Conservation (phyloP, 2,113 vertebrate species). For the Larimichthys crocea region DNA sequence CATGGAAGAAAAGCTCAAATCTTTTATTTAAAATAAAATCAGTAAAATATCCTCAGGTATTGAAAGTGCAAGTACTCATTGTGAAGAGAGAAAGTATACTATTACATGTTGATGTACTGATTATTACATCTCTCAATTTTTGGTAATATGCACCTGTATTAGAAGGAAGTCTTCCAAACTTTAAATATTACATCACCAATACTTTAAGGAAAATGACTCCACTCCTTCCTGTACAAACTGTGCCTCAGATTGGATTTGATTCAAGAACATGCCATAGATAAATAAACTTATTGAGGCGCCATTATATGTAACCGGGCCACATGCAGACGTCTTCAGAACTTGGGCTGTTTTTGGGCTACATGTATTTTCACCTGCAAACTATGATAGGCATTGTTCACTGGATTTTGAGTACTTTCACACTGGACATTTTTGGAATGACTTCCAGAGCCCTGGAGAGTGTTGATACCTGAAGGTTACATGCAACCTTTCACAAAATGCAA, state of each 20-base stretch:
- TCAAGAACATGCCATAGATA: constrained; percentile 1
- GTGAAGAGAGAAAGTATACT: neutral
- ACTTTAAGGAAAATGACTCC: no score
- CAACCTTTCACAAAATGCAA: neutral
- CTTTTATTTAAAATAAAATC: neutral
- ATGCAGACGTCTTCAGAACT: neutral
- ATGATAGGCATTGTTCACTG: neutral
- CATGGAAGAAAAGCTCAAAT: neutral
- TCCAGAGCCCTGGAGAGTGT: neutral
- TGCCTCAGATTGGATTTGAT: neutral
- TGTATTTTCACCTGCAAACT: constrained; percentile 1
- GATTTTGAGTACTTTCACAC: neutral
- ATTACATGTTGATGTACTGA: neutral
- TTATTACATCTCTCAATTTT: no score
- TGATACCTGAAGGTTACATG: constrained; percentile 13
- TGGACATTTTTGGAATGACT: neutral
- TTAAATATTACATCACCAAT: no score
- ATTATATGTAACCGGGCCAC: neutral
- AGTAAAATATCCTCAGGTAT: neutral
- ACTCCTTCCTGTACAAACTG: no score
- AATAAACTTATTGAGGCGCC: neutral
- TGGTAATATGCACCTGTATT: no score
- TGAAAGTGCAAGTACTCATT: neutral
- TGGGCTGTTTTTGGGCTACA: neutral
- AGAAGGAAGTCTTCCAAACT: no score